These are phyloP conservation scores for Sacculina carcini DNA, from an alignment of 2,888 invertebrate species.

Conservation along the genomic window DNA sequence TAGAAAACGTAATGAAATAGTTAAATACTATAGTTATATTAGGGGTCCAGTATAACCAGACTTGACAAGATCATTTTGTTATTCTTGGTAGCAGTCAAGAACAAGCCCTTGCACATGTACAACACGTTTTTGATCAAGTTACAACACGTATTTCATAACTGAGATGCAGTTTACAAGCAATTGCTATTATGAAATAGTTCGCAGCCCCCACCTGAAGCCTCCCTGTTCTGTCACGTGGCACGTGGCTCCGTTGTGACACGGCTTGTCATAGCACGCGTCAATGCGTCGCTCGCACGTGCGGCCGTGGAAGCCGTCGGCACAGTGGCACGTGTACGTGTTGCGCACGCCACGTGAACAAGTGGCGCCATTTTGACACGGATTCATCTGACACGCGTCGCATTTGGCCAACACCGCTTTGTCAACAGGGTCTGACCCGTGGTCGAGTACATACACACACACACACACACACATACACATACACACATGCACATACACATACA, in stretches of 20 bases:
- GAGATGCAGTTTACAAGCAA: no score
- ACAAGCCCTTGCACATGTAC: neutral
- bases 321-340: slow-evolving; percentile 49
- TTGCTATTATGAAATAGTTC: neutral
- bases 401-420: slow-evolving; percentile 41
- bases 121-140: no score
- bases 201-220: slow-evolving; percentile 42
- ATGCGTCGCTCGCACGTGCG: slow-evolving; percentile 80
- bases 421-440: slow-evolving; percentile 31
- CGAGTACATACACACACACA: no score
- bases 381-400: slow-evolving; percentile 81
- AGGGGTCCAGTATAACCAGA: no score
- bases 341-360: slow-evolving; percentile 42
- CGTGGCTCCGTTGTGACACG: slow-evolving; percentile 66
- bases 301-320: slow-evolving; percentile 86
- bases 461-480: slow-evolving; percentile 35
- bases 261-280: slow-evolving; percentile 95
- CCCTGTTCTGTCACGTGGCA: slow-evolving; percentile 87
- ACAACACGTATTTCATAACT: no score
- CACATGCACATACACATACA: neutral
- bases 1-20: no score
- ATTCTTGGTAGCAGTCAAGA: neutral
- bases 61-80: no score
- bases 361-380: slow-evolving; percentile 74
- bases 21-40: no score